Evolutionary conservation across 1,140 invertebrate genomes (phyloP).

Genomic region (Nasonia vitripennis): DNA sequence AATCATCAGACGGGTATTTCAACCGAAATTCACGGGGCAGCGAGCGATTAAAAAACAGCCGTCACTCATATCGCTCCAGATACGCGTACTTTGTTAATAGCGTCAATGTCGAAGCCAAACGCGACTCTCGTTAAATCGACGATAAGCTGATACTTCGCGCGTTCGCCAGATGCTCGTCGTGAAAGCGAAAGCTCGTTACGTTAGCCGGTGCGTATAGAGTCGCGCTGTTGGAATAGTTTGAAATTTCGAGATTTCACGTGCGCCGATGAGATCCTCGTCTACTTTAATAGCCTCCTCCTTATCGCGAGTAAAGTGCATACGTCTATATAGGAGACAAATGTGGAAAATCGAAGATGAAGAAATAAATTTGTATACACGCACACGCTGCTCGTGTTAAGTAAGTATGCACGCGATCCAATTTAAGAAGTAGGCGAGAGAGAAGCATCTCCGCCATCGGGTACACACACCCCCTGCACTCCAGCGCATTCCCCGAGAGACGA

Average conservation of each 20-base stretch:
- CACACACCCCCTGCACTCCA: not conserved
- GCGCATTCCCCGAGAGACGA: conserved; percentile 44
- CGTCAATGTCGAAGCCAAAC: no score
- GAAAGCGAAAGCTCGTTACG: not conserved
- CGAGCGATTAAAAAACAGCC: no score
- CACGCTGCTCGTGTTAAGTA: conserved; percentile 59
- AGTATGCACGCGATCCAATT: conserved; percentile 64
- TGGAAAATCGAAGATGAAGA: conserved; percentile 55
- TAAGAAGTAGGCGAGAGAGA: conserved; percentile 56
- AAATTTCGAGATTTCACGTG: conserved; percentile 3
- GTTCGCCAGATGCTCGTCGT: not conserved
- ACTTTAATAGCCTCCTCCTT: not conserved
- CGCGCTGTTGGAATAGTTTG: not conserved
- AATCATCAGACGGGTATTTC: not conserved
- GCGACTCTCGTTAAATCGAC: not conserved
- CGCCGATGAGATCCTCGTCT: not conserved
- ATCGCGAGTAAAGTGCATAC: not conserved
- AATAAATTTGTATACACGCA: conserved; percentile 55
- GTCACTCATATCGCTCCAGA: no score
- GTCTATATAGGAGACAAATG: not conserved
- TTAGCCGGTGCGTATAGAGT: not conserved
- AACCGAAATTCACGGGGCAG: no score
- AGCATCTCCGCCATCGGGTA: not conserved
- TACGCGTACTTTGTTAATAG: no score
- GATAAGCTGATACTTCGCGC: not conserved